A percentile compares a stretch with the other conserved stretches of the same genome.
Conservation (phyloP, 2,113 vertebrate genomes). For the Elanoides forficatus region DNA sequence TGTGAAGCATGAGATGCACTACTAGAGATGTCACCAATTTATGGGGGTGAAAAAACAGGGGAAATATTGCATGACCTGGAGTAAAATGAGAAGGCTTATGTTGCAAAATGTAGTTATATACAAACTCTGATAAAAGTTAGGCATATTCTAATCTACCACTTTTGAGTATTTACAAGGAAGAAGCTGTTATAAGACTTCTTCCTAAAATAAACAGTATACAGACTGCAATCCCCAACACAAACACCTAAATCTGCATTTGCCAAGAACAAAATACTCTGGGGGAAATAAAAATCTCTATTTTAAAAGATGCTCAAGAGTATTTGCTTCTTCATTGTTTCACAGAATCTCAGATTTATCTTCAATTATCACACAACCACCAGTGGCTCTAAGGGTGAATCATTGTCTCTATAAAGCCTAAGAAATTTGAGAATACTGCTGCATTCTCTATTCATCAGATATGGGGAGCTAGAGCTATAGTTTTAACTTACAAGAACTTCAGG, state of each 20-base stretch:
- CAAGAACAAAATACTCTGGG: neutral
- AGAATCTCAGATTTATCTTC: constrained; percentile 37
- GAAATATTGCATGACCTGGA: neutral
- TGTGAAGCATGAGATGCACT: neutral
- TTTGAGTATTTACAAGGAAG: neutral
- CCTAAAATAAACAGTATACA: neutral
- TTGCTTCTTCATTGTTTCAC: neutral
- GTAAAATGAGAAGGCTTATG: neutral
- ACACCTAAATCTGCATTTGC: neutral
- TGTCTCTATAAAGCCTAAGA: neutral
- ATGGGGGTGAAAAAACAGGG: neutral
- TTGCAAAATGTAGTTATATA: neutral
- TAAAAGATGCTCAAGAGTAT: neutral
- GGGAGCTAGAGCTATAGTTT: neutral
- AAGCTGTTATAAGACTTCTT: neutral
- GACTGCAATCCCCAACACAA: neutral
- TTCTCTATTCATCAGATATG: constrained; percentile 2
- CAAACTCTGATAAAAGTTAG: neutral
- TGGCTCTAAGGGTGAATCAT: neutral
- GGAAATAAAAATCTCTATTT: neutral
- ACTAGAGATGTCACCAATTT: neutral
- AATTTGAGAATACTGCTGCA: neutral
- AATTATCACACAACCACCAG: constrained; percentile 12
- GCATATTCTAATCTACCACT: neutral
- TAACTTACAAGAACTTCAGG: neutral